Base-by-base conservation (phyloP, 2,888 invertebrate genomes). In the Philhelius pedissequus region DNA sequence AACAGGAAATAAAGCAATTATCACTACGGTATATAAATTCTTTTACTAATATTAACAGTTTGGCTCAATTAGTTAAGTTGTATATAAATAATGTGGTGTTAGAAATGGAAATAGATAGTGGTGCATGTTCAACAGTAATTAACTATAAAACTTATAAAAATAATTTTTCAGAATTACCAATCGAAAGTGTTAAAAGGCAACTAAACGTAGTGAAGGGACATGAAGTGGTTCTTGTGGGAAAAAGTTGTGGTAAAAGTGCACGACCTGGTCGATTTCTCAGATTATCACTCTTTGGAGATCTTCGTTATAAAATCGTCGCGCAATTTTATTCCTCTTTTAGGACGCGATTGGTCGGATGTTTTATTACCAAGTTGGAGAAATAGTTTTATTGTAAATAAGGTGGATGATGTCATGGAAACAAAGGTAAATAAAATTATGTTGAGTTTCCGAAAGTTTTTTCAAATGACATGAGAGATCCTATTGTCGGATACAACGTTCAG, bases 261-360 rank as follows among this genome's bases (percentile, higher is more conserved):
- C n/a, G 45, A 70, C 32, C 6, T 70, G 3, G 9, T 43, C 22
- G 4, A 45, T 4, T 1, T 35, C 22, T 56, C 45, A 45, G n/a
- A 2, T n/a, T 35, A 3, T 32, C 58, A 58, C 20, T 58, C 0
- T 25, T 32, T 58, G 15, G 45, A 58, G 1, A 58, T 54, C 8
- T 58, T 58, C 11, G 25, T 70, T 32, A 45, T 54, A n/a, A 54
- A 56, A 22, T 69, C 56, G 1, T n/a, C 20, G 30, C 18, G 56
- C 4, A 45, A n/a, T 18, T 83, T 78, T 25, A 74, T 27, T 9
- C 70, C 69, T 18, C 50, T 78, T 52, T 73, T 74, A 40, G 73
- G 77, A 7, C 43, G 73, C 22, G 73, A 62, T 30, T 77, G 64
- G 68, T 71, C 77, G 48, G 68, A 74, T 48, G 50, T 77, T 30